These are phyloP conservation scores for Caranx melampygus DNA, from an alignment of 2,113 vertebrate genomes.

Conservation along the genomic window DNA sequence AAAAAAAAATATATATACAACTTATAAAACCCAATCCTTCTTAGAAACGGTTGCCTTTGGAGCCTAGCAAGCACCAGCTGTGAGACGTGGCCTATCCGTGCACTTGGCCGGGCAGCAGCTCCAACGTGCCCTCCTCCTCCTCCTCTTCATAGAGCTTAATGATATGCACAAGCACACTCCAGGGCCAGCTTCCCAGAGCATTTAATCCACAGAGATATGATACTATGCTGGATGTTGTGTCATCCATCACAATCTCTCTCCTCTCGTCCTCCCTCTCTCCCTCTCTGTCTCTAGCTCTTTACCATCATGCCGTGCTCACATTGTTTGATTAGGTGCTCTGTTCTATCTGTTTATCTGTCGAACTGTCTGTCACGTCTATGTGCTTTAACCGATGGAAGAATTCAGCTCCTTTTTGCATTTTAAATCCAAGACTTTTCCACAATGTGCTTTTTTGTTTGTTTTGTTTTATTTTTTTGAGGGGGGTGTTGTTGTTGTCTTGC, in stretches of 20 bases:
- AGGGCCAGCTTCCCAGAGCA: conserved; percentile 75
- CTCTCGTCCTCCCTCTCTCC: conserved; percentile 27
- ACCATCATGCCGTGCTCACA: conserved; percentile 9
- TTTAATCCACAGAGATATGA: conserved; percentile 82
- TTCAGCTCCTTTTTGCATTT: conserved; percentile 33
- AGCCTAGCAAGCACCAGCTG: conserved; percentile 57
- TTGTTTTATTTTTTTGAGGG: no score
- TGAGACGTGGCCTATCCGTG: conserved; percentile 67
- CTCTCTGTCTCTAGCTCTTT: conserved; percentile 12
- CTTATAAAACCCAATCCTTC: conserved; percentile 65
- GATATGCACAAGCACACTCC: conserved; percentile 81
- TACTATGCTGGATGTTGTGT: conserved; percentile 76
- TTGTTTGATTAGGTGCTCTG: conserved; percentile 50
- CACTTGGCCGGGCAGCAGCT: conserved; percentile 71
- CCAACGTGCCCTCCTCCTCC: conserved; percentile 64
- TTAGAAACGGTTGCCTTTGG: conserved; percentile 60
- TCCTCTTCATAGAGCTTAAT: conserved; percentile 75
- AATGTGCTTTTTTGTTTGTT: not conserved
- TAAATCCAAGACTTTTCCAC: conserved; percentile 33
- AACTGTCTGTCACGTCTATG: conserved; percentile 34
- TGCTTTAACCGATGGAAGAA: conserved; percentile 37
- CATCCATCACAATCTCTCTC: conserved; percentile 73
- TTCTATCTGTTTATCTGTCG: conserved; percentile 43
- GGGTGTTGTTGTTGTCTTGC: conserved; percentile 27
- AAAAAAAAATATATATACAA: conserved; percentile 41